A percentile compares a stretch with the other conserved stretches of the same genome.
These are phyloP conservation scores for Patiria pectinifera DNA, from an alignment of 53 echinoderm and acorn worm genomes.

Conservation along the genomic window DNA sequence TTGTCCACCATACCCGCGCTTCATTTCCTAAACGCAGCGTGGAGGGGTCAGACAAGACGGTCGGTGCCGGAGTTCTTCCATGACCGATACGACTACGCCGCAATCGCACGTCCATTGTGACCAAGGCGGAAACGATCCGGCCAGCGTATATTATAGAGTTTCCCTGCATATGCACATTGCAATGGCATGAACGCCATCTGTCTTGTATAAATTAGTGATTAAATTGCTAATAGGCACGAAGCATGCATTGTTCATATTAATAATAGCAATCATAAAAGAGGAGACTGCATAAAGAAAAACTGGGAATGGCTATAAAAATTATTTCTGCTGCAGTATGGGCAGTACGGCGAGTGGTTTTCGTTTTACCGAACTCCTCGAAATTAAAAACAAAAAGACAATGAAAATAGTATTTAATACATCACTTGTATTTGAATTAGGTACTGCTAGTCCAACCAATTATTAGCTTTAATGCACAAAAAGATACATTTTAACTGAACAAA, in stretches of 20 bases:
- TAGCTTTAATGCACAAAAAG: too few species aligned
- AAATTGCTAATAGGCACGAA: neutral
- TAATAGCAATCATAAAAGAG: neutral
- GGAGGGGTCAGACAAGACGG: too few species aligned
- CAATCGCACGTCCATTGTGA: constrained; percentile 10
- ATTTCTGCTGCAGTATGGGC: too few species aligned
- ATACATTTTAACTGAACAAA: too few species aligned
- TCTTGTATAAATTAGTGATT: constrained; percentile 32
- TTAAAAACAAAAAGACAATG: neutral
- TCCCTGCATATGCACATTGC: neutral
- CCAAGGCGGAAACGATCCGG: neutral
- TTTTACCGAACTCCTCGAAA: neutral
- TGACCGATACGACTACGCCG: neutral
- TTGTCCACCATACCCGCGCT: neutral
- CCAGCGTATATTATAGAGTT: neutral
- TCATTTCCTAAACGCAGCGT: neutral
- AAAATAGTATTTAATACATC: neutral
- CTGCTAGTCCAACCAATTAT: too few species aligned
- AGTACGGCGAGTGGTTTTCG: too few species aligned
- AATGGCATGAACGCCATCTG: constrained; percentile 23
- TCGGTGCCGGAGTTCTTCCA: neutral
- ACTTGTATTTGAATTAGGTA: too few species aligned
- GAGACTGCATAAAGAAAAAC: neutral
- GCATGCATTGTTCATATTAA: neutral
- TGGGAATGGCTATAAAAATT: neutral